Conservation (phyloP, 2,888 invertebrate species). For the Drosophila sordidula region DNA sequence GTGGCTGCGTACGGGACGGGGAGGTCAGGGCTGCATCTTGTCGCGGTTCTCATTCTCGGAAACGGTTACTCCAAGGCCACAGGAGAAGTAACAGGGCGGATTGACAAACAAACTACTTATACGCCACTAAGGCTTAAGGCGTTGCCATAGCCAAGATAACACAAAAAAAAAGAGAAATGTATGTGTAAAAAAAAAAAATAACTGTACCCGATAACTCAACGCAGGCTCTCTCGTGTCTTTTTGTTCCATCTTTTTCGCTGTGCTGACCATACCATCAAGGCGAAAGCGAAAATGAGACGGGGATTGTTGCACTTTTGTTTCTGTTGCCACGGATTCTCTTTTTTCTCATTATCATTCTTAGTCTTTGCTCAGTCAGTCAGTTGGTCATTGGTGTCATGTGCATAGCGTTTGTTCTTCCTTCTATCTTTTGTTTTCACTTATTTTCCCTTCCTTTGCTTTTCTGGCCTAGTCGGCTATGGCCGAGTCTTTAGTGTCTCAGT, state of each 20-base stretch:
- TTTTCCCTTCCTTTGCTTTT: constrained; percentile 6
- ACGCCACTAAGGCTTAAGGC: constrained; percentile 27
- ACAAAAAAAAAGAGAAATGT: not conserved
- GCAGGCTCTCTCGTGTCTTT: constrained; percentile 1
- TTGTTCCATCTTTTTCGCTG: not conserved
- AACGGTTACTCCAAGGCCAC: constrained; percentile 82
- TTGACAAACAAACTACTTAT: constrained; percentile 49
- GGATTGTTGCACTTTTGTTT: constrained; percentile 17
- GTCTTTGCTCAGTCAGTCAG: constrained; percentile 72
- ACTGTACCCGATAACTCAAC: constrained; percentile 25
- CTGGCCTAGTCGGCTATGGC: constrained; percentile 24
- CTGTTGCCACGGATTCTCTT: constrained; percentile 2
- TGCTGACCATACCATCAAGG: constrained; percentile 1
- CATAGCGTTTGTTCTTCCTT: constrained; percentile 39
- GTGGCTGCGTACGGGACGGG: not conserved
- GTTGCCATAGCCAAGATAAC: constrained; percentile 29
- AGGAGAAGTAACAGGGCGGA: constrained; percentile 23
- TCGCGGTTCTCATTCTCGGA: constrained; percentile 75
- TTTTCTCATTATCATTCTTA: constrained; percentile 27
- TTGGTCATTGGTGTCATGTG: constrained; percentile 82
- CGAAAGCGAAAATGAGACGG: constrained; percentile 8
- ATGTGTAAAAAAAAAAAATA: constrained; percentile 9
- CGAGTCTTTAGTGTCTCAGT: constrained; percentile 46
- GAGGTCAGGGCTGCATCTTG: constrained; percentile 10
- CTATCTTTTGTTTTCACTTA: constrained; percentile 9